phyloP scores from a whole-genome alignment of 2,888 invertebrate genomes.

The Onthophagus sagittarius region DNA sequence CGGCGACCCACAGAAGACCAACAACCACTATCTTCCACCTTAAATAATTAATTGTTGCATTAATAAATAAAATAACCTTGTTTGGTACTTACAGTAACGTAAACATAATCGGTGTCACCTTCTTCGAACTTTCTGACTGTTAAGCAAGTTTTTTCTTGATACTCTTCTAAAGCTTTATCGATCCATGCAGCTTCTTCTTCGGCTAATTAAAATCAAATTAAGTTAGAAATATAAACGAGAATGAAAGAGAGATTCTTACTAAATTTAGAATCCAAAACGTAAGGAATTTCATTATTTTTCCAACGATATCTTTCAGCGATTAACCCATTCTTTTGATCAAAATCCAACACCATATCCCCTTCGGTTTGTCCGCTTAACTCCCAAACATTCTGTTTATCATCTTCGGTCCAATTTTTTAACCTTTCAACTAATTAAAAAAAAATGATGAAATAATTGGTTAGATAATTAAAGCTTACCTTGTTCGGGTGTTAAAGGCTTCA shows the following conservation, averaged over 20 bases:
- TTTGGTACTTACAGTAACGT: constrained; percentile 17
- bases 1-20: constrained; percentile 23
- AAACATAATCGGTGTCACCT: constrained; percentile 19
- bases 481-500: background rate
- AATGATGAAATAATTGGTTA: too few relatives aligned
- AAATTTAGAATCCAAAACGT: constrained; percentile 16
- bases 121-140: constrained; percentile 8
- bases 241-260: background rate
- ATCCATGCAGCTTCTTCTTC: constrained; percentile 18
- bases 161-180: constrained; percentile 13
- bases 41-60: background rate
- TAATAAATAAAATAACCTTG: background rate
- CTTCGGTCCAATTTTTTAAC: constrained; percentile 23
- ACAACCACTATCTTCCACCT: constrained; percentile 23
- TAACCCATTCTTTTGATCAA: constrained; percentile 23
- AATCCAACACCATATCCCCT: constrained; percentile 26
- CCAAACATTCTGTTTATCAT: constrained; percentile 27
- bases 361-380: constrained; percentile 28
- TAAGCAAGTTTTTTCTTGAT: constrained; percentile 13
- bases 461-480: background rate
- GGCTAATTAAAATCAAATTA: background rate
- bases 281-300: constrained; percentile 23
- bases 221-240: background rate
- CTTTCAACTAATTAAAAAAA: constrained; percentile 13
- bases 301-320: constrained; percentile 20